Evolutionary conservation across 2,113 vertebrate genomes (phyloP), one percentile per base, ranked within the genome.

Genomic region (Syngnathus floridae): DNA sequence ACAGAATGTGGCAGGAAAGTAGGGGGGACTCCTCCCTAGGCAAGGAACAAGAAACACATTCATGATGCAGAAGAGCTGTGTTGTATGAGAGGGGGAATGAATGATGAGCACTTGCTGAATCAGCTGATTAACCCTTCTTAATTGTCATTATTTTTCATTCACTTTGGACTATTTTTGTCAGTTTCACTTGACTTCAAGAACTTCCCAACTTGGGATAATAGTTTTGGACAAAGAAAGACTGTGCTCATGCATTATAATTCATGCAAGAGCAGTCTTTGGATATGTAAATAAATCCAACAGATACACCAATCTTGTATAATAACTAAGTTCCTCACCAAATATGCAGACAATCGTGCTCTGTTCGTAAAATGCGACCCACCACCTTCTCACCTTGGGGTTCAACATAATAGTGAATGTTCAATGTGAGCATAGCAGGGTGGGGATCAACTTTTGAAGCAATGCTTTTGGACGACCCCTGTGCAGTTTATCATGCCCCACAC

Each of bases 401-500:
- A 26, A 56, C 62, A 69, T 73, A 37, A 65, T 72, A 43, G 51
- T 60, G 37, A 65, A 45, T 62, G 62, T 41, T 40, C 40, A 61
- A 14, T 16, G 21, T 43, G 69, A 61, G 69, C 37, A 70, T 62
- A 63, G 68, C 70, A 66, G 66, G 65, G 70, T 73, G 72, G 69
- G 69, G 76, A 77, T 75, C 65, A 73, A 74, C 72, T 83, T 80
- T 76, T 75, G 57, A 55, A 70, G 73, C 55, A 65, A 68, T 72
- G 55, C 66, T 79, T 76, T 74, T 75, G 67, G 73, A 74, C 60
- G 58, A 31, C 69, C 64, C 70, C 54, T 38, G 59, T 67, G 65
- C 65, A 78, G 82, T 76, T 88, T 86, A 89, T 85, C 82, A 57
- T 80, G 72, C 67, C 70, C 75, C 67, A 41, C 74, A 77, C 80